A percentile compares a stretch with the other conserved stretches of the same genome.
Evolutionary conservation across 1,140 invertebrate genomes (phyloP).

Genomic region (Lepidurus packardi): DNA sequence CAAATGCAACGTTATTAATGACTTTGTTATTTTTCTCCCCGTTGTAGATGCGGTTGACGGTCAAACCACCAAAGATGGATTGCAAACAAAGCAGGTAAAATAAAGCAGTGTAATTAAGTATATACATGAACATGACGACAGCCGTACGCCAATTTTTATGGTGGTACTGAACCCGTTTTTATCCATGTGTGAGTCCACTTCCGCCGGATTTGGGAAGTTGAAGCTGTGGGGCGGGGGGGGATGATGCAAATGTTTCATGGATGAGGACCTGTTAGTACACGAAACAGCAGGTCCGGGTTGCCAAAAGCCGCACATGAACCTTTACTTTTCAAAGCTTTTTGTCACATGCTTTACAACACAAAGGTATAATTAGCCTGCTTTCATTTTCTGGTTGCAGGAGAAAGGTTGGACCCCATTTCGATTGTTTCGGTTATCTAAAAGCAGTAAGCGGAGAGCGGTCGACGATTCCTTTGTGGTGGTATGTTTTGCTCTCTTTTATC

Average conservation of each 20-base stretch:
- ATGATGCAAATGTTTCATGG: background rate
- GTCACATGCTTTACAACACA: background rate
- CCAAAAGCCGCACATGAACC: too few relatives aligned
- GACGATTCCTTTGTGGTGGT: conserved; percentile 63
- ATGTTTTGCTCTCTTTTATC: conserved; percentile 39
- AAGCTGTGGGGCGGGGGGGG: background rate
- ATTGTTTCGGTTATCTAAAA: conserved; percentile 45
- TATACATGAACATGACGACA: too few relatives aligned
- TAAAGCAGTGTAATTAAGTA: too few relatives aligned
- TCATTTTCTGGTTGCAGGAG: background rate
- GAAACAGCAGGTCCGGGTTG: background rate
- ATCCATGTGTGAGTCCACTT: background rate
- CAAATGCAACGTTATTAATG: background rate
- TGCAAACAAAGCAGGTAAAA: background rate
- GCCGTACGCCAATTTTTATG: background rate
- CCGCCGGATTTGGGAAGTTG: background rate
- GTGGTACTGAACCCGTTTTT: background rate
- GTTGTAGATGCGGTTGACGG: background rate
- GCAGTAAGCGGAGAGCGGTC: conserved; percentile 53
- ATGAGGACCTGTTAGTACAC: background rate
- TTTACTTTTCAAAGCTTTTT: background rate
- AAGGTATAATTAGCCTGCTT: background rate
- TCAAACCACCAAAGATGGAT: background rate
- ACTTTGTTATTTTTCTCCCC: background rate
- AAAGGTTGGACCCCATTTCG: conserved; percentile 50